Evolutionary conservation across 2,797 vertebrate species (phyloP).

Genomic region (Cygnus olor): DNA sequence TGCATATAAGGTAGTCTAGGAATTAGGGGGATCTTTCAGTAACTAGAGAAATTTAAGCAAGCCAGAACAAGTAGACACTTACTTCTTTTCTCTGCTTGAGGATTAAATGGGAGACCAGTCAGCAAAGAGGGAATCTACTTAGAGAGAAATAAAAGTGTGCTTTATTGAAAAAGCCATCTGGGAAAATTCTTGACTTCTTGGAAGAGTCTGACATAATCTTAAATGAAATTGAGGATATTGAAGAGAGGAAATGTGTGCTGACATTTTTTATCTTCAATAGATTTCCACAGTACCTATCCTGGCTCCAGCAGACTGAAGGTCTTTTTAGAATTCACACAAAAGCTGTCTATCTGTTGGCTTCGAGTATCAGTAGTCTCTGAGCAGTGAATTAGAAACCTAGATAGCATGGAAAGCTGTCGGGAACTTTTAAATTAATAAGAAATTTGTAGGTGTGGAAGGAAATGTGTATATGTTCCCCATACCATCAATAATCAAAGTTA

Average conservation of each 20-base stretch:
- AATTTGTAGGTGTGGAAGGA: not conserved
- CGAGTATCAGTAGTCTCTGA: not conserved
- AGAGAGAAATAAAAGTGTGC: not conserved
- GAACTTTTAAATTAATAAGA: not conserved
- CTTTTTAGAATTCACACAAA: not conserved
- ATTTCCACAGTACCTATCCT: not conserved
- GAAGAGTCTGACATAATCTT: not conserved
- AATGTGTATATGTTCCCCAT: not conserved
- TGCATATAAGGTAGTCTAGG: not conserved
- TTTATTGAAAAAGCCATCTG: not conserved
- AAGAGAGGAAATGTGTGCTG: not conserved
- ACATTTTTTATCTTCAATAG: constrained; percentile 1
- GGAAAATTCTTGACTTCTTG: not conserved
- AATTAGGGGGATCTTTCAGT: not conserved
- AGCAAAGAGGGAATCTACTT: not conserved
- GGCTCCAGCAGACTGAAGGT: not conserved
- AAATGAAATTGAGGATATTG: not conserved
- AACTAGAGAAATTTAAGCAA: not conserved
- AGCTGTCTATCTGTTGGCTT: not conserved
- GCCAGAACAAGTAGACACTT: not conserved
- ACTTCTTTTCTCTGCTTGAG: not conserved
- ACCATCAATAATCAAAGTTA: not conserved
- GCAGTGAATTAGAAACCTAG: not conserved
- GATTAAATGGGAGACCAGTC: not conserved
- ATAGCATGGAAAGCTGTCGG: not conserved